Conservation (phyloP, 2,888 invertebrate genomes). For the Sesia bembeciformis region DNA sequence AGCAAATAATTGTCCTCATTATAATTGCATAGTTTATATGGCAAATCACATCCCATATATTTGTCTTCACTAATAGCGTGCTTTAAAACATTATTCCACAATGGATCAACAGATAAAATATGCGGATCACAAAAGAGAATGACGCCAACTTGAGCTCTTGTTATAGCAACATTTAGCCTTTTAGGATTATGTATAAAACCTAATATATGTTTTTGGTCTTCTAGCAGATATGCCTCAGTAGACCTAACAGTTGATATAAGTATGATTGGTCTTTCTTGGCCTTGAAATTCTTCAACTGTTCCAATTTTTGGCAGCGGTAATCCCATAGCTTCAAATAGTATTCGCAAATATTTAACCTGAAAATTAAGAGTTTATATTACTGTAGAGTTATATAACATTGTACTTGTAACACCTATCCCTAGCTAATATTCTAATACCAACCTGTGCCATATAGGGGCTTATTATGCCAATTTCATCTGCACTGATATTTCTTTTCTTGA, state of each 20-base stretch:
- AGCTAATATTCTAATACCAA: conserved; percentile 32
- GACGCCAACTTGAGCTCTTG: conserved; percentile 85
- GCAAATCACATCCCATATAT: conserved; percentile 82
- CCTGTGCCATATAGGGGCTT: conserved; percentile 94
- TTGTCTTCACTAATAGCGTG: conserved; percentile 77
- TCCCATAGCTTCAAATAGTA: conserved; percentile 62
- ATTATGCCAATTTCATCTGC: conserved; percentile 89
- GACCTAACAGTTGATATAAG: conserved; percentile 88
- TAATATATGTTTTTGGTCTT: conserved; percentile 64
- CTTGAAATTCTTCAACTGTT: conserved; percentile 92
- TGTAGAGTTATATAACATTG: conserved; percentile 36
- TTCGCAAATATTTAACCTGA: conserved; percentile 77
- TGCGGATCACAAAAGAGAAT: conserved; percentile 90
- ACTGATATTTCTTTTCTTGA: conserved; percentile 72
- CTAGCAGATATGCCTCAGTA: conserved; percentile 55
- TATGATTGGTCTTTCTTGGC: conserved; percentile 86
- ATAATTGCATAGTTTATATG: conserved; percentile 17
- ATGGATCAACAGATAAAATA: conserved; percentile 76
- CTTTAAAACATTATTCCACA: conserved; percentile 79
- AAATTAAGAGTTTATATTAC: conserved; percentile 58
- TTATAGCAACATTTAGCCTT: conserved; percentile 92
- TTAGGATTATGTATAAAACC: conserved; percentile 77
- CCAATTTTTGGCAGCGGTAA: conserved; percentile 76
- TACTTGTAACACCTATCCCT: conserved; percentile 39
- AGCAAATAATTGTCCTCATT: no score